Evolutionary conservation across 1,140 invertebrate species (phyloP), one percentile per base, ranked within the genome.

Genomic region (Kradibia gibbosae): DNA sequence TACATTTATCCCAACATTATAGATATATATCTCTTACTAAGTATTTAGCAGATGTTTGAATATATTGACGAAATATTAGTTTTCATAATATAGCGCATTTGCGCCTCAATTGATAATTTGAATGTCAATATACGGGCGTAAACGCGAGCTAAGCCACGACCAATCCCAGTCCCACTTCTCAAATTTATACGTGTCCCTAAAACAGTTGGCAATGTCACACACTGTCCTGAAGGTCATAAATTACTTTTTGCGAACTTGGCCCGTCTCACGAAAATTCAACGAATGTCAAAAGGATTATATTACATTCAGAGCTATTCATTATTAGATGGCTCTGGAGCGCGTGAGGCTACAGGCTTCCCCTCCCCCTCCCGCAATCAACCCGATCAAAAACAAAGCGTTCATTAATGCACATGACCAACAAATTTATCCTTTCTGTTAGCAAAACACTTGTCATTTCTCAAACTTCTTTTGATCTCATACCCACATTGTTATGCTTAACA

Each of bases 281-380:
- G 65, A 82, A 78, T 67, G 81, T 78, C 81, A 82, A 78, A 82
- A 82, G 81, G 70, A 82, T 82, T 82, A 82, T 82, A 31, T 82
- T 82, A 82, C 78, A 31, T 28, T 36, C 67, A 2, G 10, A 15
- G 75, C 57, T 70, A 74, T 78, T 78, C 70, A 78, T 78, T 78
- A 78, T 20, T 39, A 57, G 65, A 60, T 78, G 60, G 71, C 45
- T 76, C 70, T 0, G 3, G 17, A n/a, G n/a, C 25, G 28, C 53
- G 39, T 22, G 22, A 36, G 39, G 22, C 5, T 25, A 15, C 31
- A 17, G n/a, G 34, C 15, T 42, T 70, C 36, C 34, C 42, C 28
- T 45, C 13, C 39, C 28, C 25, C 11, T n/a, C 36, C 15, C 8
- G 25, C 7, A n/a, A n/a, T n/a, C n/a, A n/a, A n/a, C n/a, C n/a